Conservation (phyloP, 2,888 invertebrate species). For the Gerosis bhagava region DNA sequence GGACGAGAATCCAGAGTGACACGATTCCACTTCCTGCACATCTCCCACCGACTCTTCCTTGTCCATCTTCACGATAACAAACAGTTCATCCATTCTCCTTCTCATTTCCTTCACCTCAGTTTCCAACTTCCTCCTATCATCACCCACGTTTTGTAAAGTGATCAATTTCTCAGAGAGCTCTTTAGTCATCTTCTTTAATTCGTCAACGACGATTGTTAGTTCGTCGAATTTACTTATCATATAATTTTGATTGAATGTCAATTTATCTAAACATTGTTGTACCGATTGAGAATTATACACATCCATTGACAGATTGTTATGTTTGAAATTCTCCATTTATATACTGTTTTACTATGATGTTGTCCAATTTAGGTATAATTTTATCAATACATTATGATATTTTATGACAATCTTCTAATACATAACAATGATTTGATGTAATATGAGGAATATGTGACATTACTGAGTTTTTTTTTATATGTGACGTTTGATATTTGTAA, state of each 20-base stretch:
- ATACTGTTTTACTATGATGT: no score
- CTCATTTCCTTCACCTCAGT: slow-evolving; percentile 54
- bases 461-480: no score
- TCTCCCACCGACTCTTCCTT: slow-evolving; percentile 54
- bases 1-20: slow-evolving; percentile 64
- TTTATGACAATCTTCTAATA: no score
- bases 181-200: slow-evolving; percentile 45
- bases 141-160: slow-evolving; percentile 49
- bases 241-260: slow-evolving; percentile 50
- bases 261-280: slow-evolving; percentile 53
- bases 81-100: slow-evolving; percentile 61
- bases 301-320: slow-evolving; percentile 34
- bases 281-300: slow-evolving; percentile 38
- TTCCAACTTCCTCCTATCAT: slow-evolving; percentile 50
- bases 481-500: neutral
- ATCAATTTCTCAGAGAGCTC: slow-evolving; percentile 55
- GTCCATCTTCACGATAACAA: slow-evolving; percentile 61
- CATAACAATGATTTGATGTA: no score
- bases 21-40: slow-evolving; percentile 59
- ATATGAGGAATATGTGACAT: no score
- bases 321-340: no score
- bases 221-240: slow-evolving; percentile 60
- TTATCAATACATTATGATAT: no score
- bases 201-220: slow-evolving; percentile 55
- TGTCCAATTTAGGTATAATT: no score